phyloP scores from a whole-genome alignment of 1,140 invertebrate species.

The Akabosia matsudoensis region DNA sequence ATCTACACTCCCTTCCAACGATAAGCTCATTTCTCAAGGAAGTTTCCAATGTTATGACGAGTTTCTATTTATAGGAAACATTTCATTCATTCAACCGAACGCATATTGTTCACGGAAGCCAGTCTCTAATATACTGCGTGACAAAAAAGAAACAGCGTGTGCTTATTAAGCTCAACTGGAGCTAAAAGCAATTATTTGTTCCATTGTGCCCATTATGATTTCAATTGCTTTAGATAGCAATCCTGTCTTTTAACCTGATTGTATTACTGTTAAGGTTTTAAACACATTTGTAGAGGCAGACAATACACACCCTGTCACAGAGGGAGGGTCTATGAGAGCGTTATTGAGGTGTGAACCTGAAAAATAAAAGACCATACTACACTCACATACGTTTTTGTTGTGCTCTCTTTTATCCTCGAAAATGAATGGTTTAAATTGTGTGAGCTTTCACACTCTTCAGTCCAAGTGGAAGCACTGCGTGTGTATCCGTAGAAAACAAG shows the following conservation, averaged over 20 bases:
- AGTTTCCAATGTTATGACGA: no score
- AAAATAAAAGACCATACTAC: background rate
- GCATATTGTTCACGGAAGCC: no score
- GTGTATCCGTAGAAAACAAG: slow-evolving; percentile 22
- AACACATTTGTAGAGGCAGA: background rate
- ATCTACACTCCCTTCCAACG: no score
- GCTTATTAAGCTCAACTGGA: slow-evolving; percentile 8
- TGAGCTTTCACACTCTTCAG: background rate
- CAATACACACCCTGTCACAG: slow-evolving; percentile 13
- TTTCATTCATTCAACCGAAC: no score
- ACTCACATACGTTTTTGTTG: background rate
- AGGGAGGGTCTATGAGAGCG: slow-evolving; percentile 12
- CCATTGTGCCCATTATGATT: slow-evolving; percentile 7
- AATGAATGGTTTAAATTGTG: background rate
- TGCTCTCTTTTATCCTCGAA: background rate
- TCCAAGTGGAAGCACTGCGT: background rate
- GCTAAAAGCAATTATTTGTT: slow-evolving; percentile 13
- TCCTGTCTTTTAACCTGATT: slow-evolving; percentile 9
- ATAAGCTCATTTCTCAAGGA: no score
- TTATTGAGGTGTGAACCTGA: slow-evolving; percentile 11
- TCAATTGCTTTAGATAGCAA: slow-evolving; percentile 16
- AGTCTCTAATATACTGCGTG: background rate
- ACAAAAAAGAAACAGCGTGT: background rate
- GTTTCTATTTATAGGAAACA: no score
- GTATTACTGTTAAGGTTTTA: slow-evolving; percentile 9